A percentile compares a stretch with the other conserved stretches of the same genome.
Conservation (phyloP, 2,888 invertebrate genomes). For the Meghimatium bilineatum region DNA sequence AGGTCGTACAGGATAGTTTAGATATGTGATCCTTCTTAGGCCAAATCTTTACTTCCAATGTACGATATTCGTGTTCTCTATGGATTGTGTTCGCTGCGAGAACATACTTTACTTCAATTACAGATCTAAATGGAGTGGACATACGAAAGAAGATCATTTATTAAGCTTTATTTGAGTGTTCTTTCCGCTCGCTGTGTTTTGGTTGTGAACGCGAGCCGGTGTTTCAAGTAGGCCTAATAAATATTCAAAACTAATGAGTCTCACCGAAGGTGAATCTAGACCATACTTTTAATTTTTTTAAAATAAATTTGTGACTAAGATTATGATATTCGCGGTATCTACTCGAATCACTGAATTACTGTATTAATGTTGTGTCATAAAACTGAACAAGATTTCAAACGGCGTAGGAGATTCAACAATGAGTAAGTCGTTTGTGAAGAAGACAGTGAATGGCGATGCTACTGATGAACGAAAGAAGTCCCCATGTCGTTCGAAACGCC, state of each 20-base stretch:
- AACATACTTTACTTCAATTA: background rate
- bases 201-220: background rate
- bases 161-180: background rate
- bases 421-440: constrained; percentile 52
- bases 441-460: constrained; percentile 53
- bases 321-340: background rate
- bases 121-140: constrained; percentile 13
- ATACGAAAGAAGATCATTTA: background rate
- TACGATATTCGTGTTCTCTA: background rate
- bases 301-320: background rate
- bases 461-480: constrained; percentile 37
- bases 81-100: background rate
- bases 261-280: background rate
- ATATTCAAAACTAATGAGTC: background rate
- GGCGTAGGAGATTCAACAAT: constrained; percentile 40
- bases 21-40: constrained; percentile 30
- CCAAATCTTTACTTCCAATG: background rate
- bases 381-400: constrained; percentile 13
- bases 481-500: constrained; percentile 35
- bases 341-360: background rate
- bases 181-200: background rate
- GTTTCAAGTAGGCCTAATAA: background rate
- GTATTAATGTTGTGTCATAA: constrained; percentile 42
- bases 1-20: constrained; percentile 2
- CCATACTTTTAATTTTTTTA: no score